phyloP scores from a whole-genome alignment of 2,113 vertebrate genomes.

The Eublepharis macularius region DNA sequence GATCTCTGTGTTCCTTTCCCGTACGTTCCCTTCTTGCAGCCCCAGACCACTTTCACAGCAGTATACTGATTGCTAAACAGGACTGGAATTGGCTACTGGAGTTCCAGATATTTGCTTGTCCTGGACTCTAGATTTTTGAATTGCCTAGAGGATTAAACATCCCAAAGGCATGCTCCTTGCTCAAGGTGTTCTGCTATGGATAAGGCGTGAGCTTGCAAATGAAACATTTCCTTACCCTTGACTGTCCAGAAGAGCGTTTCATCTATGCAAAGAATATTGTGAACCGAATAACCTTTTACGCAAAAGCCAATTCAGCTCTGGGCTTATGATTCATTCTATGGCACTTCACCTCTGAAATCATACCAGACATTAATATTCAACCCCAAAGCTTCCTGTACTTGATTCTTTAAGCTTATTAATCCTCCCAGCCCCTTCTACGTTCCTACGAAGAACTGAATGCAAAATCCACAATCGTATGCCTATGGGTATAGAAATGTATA shows the following conservation, averaged over 20 bases:
- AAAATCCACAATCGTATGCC: neutral
- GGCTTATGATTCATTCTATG: neutral
- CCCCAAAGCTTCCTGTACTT: slow-evolving; percentile 6
- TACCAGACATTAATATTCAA: slow-evolving; percentile 39
- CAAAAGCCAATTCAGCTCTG: neutral
- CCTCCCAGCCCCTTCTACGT: neutral
- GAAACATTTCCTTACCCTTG: neutral
- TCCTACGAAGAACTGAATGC: neutral
- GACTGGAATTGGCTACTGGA: neutral
- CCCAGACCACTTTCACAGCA: no score
- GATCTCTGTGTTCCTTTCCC: no score
- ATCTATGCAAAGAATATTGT: slow-evolving; percentile 1
- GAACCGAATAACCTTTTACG: neutral
- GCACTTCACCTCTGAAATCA: slow-evolving; percentile 38
- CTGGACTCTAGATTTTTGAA: slow-evolving; percentile 11
- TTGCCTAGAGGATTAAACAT: neutral
- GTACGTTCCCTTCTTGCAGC: no score
- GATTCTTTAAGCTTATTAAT: slow-evolving; percentile 22
- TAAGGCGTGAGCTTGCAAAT: neutral
- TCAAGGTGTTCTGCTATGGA: neutral
- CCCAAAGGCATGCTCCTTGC: neutral
- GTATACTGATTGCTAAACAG: no score
- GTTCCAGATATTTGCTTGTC: neutral
- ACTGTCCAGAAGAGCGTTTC: neutral
- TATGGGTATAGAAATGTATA: slow-evolving; percentile 8